These are phyloP conservation scores for Mirza zaza DNA, from an alignment of 2,113 vertebrate genomes.

Conservation along the genomic window DNA sequence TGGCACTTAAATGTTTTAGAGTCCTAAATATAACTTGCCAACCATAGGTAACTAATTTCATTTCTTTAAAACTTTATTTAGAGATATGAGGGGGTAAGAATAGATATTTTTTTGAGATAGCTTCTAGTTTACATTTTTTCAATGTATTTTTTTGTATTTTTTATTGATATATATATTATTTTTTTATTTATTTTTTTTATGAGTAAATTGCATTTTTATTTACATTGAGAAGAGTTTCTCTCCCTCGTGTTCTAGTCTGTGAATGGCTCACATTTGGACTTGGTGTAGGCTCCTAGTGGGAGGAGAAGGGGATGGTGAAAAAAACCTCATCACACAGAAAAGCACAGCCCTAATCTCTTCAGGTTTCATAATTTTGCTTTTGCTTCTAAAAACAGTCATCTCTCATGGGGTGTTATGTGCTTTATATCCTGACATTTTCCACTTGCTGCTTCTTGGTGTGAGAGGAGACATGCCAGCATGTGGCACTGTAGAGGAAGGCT, in stretches of 20 bases:
- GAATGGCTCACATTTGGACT: background rate
- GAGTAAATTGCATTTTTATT: constrained; percentile 51
- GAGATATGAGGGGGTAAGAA: background rate
- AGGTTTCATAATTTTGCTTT: constrained; percentile 22
- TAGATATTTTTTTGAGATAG: background rate
- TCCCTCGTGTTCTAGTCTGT: background rate
- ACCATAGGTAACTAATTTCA: constrained; percentile 5
- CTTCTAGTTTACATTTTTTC: background rate
- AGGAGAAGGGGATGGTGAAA: background rate
- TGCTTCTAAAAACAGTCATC: background rate
- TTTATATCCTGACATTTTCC: background rate
- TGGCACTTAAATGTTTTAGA: background rate
- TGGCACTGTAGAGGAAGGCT: background rate
- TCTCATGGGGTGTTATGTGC: background rate
- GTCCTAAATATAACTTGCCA: background rate
- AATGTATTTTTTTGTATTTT: background rate
- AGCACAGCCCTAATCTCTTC: background rate
- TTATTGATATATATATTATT: too few species aligned
- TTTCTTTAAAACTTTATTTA: background rate
- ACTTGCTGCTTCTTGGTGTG: background rate
- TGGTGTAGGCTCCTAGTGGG: background rate
- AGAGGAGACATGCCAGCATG: background rate
- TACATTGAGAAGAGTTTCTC: background rate
- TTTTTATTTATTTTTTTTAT: background rate
- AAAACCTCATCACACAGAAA: background rate